These are phyloP conservation scores for Drosophila pectinifera DNA, from an alignment of 1,140 invertebrate genomes.

Conservation along the genomic window DNA sequence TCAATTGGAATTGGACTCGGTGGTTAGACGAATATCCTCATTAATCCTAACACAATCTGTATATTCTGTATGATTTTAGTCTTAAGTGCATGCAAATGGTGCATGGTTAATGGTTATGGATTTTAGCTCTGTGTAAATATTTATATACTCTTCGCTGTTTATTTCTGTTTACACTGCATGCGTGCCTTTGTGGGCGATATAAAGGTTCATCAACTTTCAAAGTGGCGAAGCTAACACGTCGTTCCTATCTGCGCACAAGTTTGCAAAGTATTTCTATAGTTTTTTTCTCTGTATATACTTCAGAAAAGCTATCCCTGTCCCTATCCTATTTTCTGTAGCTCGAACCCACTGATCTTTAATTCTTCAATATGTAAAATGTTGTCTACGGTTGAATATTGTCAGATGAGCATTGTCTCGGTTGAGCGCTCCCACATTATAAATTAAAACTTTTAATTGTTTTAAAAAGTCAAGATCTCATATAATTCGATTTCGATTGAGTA, in stretches of 20 bases:
- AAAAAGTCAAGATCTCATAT: no score
- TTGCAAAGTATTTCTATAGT: conserved; percentile 71
- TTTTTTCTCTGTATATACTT: neutral
- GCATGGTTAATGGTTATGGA: conserved; percentile 29
- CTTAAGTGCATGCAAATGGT: conserved; percentile 18
- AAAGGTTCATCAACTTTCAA: conserved; percentile 65
- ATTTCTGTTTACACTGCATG: conserved; percentile 35
- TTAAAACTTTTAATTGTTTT: no score
- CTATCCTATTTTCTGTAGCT: neutral
- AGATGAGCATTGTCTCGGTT: no score
- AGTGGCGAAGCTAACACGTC: conserved; percentile 71
- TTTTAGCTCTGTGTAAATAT: conserved; percentile 1
- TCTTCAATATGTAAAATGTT: neutral
- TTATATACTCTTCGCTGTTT: conserved; percentile 5
- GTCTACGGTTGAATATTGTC: no score
- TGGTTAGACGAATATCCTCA: conserved; percentile 60
- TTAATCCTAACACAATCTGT: conserved; percentile 42
- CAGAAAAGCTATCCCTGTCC: neutral
- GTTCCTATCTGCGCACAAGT: conserved; percentile 82
- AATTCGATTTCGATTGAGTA: neutral
- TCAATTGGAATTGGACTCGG: conserved; percentile 73
- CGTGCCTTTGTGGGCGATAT: conserved; percentile 37
- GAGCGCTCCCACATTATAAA: no score
- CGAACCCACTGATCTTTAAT: neutral
- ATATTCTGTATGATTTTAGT: conserved; percentile 13